Percentiles rank a stretch among this genome's conserved stretches.
Evolutionary conservation across 2,797 vertebrate species (phyloP).

Genomic region (Otolemur crassicaudatus): DNA sequence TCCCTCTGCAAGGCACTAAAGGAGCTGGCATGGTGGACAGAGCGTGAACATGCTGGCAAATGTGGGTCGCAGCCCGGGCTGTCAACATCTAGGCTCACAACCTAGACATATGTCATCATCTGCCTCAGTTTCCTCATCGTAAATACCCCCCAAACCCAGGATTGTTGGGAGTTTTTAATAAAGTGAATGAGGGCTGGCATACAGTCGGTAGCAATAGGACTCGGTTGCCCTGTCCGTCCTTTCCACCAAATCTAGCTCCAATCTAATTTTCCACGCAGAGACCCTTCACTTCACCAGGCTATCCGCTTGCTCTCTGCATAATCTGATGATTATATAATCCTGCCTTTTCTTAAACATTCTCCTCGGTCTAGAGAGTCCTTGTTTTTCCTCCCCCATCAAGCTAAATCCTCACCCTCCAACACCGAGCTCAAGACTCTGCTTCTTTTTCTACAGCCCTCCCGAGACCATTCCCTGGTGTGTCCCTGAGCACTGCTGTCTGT

Average conservation of each 20-base stretch:
- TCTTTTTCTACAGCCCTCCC: not conserved
- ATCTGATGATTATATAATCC: not conserved
- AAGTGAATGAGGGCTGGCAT: not conserved
- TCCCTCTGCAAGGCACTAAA: not conserved
- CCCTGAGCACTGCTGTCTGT: not conserved
- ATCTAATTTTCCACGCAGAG: not conserved
- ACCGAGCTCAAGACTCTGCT: not conserved
- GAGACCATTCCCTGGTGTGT: not conserved
- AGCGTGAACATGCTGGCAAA: not conserved
- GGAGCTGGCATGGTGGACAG: not conserved
- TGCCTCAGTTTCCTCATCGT: not conserved
- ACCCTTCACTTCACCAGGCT: not conserved
- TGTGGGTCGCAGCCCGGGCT: not conserved
- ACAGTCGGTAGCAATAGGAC: not conserved
- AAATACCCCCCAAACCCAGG: not conserved
- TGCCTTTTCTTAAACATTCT: not conserved
- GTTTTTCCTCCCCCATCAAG: not conserved
- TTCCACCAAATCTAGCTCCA: not conserved
- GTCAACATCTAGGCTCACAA: not conserved
- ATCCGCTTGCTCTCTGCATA: not conserved
- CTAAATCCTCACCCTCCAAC: not conserved
- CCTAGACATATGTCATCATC: not conserved
- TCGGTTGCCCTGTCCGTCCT: not conserved
- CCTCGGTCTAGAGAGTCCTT: not conserved
- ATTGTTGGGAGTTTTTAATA: not conserved